These are phyloP conservation scores for Heliconius eleuchia DNA, from an alignment of 1,140 invertebrate genomes.

Conservation along the genomic window DNA sequence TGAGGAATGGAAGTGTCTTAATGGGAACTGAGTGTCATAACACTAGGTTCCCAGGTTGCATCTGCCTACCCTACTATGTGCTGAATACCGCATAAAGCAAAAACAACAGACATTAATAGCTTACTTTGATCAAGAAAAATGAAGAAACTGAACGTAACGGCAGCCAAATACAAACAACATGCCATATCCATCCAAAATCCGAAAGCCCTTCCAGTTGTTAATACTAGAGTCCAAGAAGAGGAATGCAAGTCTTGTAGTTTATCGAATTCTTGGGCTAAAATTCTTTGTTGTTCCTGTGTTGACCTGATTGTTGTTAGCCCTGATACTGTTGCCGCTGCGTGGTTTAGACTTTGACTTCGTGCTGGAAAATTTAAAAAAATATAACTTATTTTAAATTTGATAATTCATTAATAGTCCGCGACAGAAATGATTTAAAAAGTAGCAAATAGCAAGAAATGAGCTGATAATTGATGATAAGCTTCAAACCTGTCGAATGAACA, in stretches of 20 bases:
- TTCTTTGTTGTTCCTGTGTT: slow-evolving; percentile 82
- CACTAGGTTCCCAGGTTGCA: too few relatives aligned
- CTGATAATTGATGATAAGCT: too few relatives aligned
- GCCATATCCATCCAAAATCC: slow-evolving; percentile 84
- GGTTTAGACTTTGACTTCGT: slow-evolving; percentile 92
- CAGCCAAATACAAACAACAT: slow-evolving; percentile 85
- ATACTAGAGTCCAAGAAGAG: slow-evolving; percentile 85
- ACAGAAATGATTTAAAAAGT: too few relatives aligned
- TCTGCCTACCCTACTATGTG: too few relatives aligned
- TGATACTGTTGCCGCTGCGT: slow-evolving; percentile 89
- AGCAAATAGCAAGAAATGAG: too few relatives aligned
- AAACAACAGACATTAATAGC: not conserved
- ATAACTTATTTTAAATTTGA: too few relatives aligned
- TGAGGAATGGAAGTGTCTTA: too few relatives aligned
- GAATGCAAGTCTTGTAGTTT: slow-evolving; percentile 87
- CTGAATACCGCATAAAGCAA: too few relatives aligned
- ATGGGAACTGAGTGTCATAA: too few relatives aligned
- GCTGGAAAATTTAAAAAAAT: slow-evolving; percentile 72
- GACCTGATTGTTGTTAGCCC: slow-evolving; percentile 93
- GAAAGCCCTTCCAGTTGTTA: slow-evolving; percentile 84
- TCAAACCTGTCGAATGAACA: too few relatives aligned
- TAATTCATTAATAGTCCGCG: too few relatives aligned
- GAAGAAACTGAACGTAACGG: slow-evolving; percentile 83
- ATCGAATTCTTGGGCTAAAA: slow-evolving; percentile 85
- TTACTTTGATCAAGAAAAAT: slow-evolving; percentile 68